Conservation (phyloP, 2,888 invertebrate species). For the Aspidiotus rigidus region DNA sequence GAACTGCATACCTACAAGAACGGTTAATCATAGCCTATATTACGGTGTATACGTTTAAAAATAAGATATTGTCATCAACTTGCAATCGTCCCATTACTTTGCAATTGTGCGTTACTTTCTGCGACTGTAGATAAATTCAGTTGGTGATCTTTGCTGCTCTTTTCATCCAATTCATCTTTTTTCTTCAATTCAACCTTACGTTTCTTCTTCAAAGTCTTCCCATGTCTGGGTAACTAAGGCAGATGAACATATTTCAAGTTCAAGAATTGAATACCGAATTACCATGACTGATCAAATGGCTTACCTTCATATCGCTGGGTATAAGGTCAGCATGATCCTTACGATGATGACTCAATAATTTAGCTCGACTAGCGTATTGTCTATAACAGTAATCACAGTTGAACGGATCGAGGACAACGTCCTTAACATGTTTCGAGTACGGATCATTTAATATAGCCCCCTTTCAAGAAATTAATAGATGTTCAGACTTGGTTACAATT, state of each 20-base stretch:
- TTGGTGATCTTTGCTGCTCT: too few relatives aligned
- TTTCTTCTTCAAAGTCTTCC: neutral
- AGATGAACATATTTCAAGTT: neutral
- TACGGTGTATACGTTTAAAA: too few relatives aligned
- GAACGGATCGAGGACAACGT: constrained; percentile 55
- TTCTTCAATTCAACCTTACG: neutral
- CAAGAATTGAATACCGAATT: neutral
- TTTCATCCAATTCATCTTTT: neutral
- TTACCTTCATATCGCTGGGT: constrained; percentile 35
- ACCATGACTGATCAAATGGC: neutral
- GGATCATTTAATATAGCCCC: constrained; percentile 46
- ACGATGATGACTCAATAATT: constrained; percentile 59
- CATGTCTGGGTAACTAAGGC: neutral
- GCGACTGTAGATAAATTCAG: too few relatives aligned
- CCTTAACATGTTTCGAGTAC: constrained; percentile 62
- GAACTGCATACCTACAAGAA: too few relatives aligned
- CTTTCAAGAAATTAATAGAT: constrained; percentile 9
- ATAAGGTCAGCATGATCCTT: constrained; percentile 49
- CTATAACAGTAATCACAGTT: constrained; percentile 73
- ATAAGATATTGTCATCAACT: too few relatives aligned
- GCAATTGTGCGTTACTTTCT: too few relatives aligned
- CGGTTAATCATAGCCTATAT: too few relatives aligned
- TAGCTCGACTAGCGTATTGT: constrained; percentile 70
- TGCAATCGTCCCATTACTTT: too few relatives aligned
- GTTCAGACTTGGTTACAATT: neutral